phyloP scores from a whole-genome alignment of 2,113 vertebrate species.

The Passer montanus region DNA sequence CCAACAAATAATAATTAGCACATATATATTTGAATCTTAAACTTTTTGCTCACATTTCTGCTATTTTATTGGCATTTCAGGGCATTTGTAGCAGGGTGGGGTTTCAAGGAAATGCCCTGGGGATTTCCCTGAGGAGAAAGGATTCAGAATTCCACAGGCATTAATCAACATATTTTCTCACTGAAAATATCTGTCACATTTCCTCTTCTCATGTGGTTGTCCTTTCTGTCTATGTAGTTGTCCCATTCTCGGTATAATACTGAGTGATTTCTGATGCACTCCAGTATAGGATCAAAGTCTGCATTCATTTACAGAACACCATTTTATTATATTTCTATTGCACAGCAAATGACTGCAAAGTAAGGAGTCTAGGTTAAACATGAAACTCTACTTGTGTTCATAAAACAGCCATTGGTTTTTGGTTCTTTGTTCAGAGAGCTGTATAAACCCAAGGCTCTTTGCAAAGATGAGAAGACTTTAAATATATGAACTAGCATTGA shows the following conservation, averaged over 20 bases:
- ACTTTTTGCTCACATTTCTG: background rate
- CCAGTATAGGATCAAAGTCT: background rate
- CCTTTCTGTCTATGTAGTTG: background rate
- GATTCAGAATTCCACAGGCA: background rate
- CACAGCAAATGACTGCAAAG: background rate
- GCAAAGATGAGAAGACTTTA: background rate
- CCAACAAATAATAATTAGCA: background rate
- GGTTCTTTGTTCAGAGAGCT: background rate
- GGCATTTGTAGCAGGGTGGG: no score
- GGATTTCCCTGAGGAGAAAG: no score
- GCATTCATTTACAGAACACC: background rate
- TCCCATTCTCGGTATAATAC: background rate
- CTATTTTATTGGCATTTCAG: background rate
- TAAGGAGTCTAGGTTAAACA: background rate
- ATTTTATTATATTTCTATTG: background rate
- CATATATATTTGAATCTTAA: background rate
- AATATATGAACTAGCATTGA: background rate
- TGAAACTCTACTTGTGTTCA: background rate
- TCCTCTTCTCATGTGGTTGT: background rate
- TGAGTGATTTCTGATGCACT: background rate
- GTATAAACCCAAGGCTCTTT: background rate
- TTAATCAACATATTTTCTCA: background rate
- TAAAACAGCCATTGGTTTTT: background rate
- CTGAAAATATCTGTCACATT: background rate
- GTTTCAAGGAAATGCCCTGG: no score